Percentiles rank a stretch among this genome's conserved stretches.
Conservation (phyloP, 2,113 vertebrate genomes). For the Ceyx melanurus region DNA sequence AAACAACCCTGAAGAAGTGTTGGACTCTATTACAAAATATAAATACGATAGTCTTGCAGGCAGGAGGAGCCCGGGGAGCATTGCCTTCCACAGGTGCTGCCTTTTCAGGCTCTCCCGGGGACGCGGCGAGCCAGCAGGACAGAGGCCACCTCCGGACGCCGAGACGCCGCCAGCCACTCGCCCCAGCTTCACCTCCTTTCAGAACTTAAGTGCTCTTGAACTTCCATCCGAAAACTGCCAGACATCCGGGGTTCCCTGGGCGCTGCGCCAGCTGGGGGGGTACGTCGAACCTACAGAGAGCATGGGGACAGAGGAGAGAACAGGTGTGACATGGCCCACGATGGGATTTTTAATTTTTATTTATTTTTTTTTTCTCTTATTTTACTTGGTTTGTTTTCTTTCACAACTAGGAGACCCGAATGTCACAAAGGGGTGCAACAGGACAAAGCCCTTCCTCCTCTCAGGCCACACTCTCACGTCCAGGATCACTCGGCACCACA, state of each 20-base stretch:
- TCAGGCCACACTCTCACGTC: background rate
- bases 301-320: constrained; percentile 81
- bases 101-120: constrained; percentile 73
- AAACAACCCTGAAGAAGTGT: constrained; percentile 20
- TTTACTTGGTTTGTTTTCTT: background rate
- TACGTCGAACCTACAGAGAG: constrained; percentile 79
- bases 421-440: background rate
- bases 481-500: background rate
- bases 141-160: constrained; percentile 68
- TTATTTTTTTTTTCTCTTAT: background rate
- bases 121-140: constrained; percentile 72
- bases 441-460: constrained; percentile 32
- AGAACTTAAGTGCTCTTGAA: constrained; percentile 85
- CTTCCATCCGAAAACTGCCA: constrained; percentile 86
- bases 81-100: constrained; percentile 69
- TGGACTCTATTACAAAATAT: constrained; percentile 83
- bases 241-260: constrained; percentile 81
- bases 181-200: constrained; percentile 81
- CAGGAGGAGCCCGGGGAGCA: constrained; percentile 68
- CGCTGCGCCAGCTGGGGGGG: constrained; percentile 78
- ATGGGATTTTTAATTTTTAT: constrained; percentile 50
- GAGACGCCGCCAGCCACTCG: constrained; percentile 42
- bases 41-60: constrained; percentile 82
- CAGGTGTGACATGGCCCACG: constrained; percentile 78
- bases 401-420: background rate